Evolutionary conservation across 1,140 invertebrate genomes (phyloP).

Genomic region (Drosophila asahinai): DNA sequence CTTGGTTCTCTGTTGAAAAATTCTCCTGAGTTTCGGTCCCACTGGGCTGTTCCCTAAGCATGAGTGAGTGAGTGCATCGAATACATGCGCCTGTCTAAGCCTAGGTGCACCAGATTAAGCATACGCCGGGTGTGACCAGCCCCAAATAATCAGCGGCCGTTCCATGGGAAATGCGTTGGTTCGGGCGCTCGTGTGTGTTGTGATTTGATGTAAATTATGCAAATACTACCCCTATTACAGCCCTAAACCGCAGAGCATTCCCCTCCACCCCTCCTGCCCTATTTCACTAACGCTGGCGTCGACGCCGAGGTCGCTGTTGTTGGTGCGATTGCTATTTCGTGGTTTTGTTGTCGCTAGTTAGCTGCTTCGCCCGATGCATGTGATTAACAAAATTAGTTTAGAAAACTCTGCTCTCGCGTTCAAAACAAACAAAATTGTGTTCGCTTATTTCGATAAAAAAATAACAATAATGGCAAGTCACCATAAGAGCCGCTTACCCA

Average conservation of each 20-base stretch:
- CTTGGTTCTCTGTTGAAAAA: constrained; percentile 44
- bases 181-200: constrained; percentile 9
- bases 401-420: constrained; percentile 81
- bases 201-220: constrained; percentile 47
- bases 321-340: constrained; percentile 42
- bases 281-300: constrained; percentile 75
- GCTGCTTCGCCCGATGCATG: constrained; percentile 62
- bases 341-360: constrained; percentile 73
- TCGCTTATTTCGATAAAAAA: constrained; percentile 67
- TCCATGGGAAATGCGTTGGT: background rate
- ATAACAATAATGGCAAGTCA: constrained; percentile 24
- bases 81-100: constrained; percentile 23
- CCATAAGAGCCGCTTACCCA: constrained; percentile 5
- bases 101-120: constrained; percentile 35
- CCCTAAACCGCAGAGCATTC: constrained; percentile 36
- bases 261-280: constrained; percentile 18
- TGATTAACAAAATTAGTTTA: constrained; percentile 84
- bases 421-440: constrained; percentile 79
- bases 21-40: constrained; percentile 23
- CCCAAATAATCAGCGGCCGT: background rate
- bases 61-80: constrained; percentile 51
- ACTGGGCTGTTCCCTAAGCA: constrained; percentile 12
- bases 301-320: constrained; percentile 58
- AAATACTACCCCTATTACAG: constrained; percentile 73
- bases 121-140: constrained; percentile 22